Conservation (phyloP, 1,140 invertebrate species). For the Neodiprion pinetum region DNA sequence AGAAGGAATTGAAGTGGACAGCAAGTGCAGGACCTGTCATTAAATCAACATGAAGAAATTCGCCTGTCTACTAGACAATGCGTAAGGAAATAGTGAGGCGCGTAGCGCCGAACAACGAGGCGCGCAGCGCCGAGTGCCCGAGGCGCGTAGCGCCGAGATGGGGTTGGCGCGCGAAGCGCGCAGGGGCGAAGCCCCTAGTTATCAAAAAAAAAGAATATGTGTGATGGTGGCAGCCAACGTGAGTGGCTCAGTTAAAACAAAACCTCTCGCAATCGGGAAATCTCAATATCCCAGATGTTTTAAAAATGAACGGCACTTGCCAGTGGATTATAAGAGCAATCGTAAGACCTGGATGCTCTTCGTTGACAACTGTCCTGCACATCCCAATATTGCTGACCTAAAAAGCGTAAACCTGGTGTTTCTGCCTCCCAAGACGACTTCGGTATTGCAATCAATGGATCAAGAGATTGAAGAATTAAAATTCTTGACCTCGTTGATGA, state of each 20-base stretch:
- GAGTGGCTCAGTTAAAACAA: constrained; percentile 55
- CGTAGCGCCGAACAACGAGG: no score
- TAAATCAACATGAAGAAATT: no score
- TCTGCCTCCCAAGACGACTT: constrained; percentile 27
- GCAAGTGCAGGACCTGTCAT: no score
- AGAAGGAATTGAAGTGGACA: no score
- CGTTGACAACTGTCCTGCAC: constrained; percentile 57
- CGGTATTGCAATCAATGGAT: constrained; percentile 23
- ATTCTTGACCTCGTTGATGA: no score
- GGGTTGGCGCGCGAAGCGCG: no score
- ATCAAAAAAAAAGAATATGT: constrained; percentile 55
- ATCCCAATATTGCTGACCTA: neutral
- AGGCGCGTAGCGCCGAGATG: no score
- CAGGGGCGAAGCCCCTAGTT: no score
- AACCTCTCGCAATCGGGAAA: constrained; percentile 60
- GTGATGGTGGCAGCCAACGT: constrained; percentile 56
- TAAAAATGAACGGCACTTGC: constrained; percentile 47
- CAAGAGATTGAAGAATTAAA: constrained; percentile 18
- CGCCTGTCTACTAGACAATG: no score
- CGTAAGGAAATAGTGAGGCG: no score
- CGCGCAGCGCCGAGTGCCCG: no score
- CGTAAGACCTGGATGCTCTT: constrained; percentile 61
- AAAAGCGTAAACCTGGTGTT: neutral
- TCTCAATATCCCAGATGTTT: constrained; percentile 57
- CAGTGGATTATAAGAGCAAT: constrained; percentile 52